Base-by-base conservation (phyloP, 37 sponge, comb jelly and placozoan species). In the Chondrilla cf. caribensis region DNA sequence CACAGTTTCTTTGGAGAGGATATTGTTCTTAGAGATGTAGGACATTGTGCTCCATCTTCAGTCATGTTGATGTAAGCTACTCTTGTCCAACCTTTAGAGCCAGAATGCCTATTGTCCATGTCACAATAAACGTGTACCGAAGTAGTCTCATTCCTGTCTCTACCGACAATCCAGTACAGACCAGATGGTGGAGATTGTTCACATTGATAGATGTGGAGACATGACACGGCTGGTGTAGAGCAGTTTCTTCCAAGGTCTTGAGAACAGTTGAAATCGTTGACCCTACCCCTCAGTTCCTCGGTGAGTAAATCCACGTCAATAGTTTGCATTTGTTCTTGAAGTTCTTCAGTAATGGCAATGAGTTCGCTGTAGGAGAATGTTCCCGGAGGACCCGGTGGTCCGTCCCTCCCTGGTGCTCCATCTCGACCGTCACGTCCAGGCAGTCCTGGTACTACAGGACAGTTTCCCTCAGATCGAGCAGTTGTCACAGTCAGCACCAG, bases 1-100 rank as follows among this genome's bases (percentile, higher is more conserved):
- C 85, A 84, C 1, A 77, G 2, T 25, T 59, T 62, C 37, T 21
- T 38, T 44, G 78, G 79, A 0, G 78, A 60, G 28, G 35, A 68
- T 8, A 54, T 28, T 26, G 18, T 17, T 24, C 67, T 35, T 22
- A 67, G 58, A 0, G 32, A 33, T n/a, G n/a, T 36, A 11, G 72
- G 80, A 77, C 86, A 85, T 6, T 37, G 35, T 24, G 59, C 65
- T 22, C 40, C 18, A 0, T 65, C 38, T 40, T 85, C 80, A 26
- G 80, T 85, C 70, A 79, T 85, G 44, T 85, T 67, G 41, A 85
- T 38, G 42, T 77, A 70, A 19, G 42, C 86, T 14, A 79, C 55
- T 37, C 86, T 79, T 31, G 29, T 79, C 86, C 86, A 85, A 2
- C 51, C 51, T 24, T 2, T 73, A n/a, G 7, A 9, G 19, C 42